Evolutionary conservation across 2,113 vertebrate genomes (phyloP).

Genomic region (Gallinago media): DNA sequence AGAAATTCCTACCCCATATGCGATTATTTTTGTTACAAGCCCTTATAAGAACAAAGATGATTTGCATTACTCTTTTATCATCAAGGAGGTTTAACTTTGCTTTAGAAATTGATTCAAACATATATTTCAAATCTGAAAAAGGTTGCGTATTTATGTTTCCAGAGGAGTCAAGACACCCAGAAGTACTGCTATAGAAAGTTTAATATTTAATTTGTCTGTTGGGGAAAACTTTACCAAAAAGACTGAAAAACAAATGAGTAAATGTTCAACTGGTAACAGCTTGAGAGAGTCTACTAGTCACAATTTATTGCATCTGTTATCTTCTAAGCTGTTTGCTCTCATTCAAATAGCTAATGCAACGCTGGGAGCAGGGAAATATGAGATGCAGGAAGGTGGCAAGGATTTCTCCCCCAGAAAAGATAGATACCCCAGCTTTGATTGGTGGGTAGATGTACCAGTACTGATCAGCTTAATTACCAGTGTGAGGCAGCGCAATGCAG

Average conservation of each 20-base stretch:
- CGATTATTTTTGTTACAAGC: neutral
- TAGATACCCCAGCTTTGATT: constrained; percentile 51
- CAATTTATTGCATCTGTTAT: neutral
- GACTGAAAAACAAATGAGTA: neutral
- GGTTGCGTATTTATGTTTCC: neutral
- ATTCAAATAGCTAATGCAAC: neutral
- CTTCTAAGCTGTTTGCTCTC: neutral
- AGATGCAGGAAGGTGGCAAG: neutral
- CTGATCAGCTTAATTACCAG: constrained; percentile 71
- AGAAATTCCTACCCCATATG: neutral
- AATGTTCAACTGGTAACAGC: neutral
- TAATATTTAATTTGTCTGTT: neutral
- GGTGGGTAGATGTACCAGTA: constrained; percentile 63
- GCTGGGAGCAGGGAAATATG: neutral
- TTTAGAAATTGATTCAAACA: neutral
- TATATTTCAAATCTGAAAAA: neutral
- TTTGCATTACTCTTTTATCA: neutral
- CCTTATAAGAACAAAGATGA: neutral
- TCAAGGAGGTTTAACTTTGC: neutral
- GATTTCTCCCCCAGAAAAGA: neutral
- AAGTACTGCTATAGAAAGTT: neutral
- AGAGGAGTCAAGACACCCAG: neutral
- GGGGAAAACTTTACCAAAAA: neutral
- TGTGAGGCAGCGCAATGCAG: constrained; percentile 58
- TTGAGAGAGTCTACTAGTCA: neutral